Conservation (phyloP, 2,888 invertebrate species). For the Tiphia femorata region DNA sequence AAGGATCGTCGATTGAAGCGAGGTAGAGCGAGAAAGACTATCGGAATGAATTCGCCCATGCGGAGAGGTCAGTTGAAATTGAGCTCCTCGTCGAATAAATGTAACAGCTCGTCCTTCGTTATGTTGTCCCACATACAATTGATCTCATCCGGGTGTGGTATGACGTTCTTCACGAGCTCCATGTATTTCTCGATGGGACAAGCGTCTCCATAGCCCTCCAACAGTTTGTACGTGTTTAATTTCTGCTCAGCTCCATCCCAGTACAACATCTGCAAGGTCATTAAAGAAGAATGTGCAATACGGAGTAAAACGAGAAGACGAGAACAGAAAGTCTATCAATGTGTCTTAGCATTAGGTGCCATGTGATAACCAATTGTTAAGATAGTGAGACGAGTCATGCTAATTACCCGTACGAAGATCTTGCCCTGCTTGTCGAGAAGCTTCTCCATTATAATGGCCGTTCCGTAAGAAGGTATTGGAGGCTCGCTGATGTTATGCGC, state of each 20-base stretch:
- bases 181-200: conserved; percentile 33
- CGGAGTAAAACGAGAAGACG: background rate
- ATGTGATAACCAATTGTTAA: too few relatives aligned
- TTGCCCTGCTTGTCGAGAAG: conserved; percentile 22
- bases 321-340: background rate
- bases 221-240: conserved; percentile 24
- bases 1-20: too few relatives aligned
- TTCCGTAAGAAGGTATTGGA: conserved; percentile 34
- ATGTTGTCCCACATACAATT: conserved; percentile 23
- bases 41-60: too few relatives aligned
- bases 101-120: conserved; percentile 21
- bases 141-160: conserved; percentile 26
- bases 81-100: conserved; percentile 15
- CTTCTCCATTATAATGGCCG: conserved; percentile 46
- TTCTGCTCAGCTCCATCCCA: conserved; percentile 31
- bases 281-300: background rate
- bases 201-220: conserved; percentile 1
- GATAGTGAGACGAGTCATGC: too few relatives aligned
- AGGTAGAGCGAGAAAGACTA: too few relatives aligned
- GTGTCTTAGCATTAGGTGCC: too few relatives aligned
- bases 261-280: conserved; percentile 22
- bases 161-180: conserved; percentile 16
- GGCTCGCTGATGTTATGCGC: conserved; percentile 35
- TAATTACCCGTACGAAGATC: conserved; percentile 35
- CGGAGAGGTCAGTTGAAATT: conserved; percentile 9